phyloP scores from a whole-genome alignment of 1,140 invertebrate species.

The Drosophila lowei region DNA sequence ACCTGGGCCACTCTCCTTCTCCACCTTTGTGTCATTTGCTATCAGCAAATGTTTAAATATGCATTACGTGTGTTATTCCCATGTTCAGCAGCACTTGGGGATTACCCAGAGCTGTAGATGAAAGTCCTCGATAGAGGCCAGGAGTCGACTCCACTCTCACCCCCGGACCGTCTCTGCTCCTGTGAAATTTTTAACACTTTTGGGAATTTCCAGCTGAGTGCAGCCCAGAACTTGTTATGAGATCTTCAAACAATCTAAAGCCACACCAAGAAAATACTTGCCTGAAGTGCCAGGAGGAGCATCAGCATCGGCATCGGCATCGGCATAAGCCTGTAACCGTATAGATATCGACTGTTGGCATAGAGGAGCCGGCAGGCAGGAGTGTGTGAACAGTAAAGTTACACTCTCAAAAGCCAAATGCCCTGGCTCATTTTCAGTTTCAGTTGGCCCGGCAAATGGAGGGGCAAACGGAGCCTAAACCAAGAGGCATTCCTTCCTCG shows the following conservation, averaged over 20 bases:
- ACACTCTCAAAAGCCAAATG: too few relatives aligned
- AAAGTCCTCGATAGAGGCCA: constrained; percentile 33
- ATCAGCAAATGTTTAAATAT: constrained; percentile 82
- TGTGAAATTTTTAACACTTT: constrained; percentile 67
- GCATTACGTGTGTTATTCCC: constrained; percentile 80
- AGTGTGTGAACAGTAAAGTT: too few relatives aligned
- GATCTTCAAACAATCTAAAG: constrained; percentile 22
- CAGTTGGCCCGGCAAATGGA: too few relatives aligned
- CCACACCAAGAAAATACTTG: neutral
- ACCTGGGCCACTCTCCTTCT: neutral
- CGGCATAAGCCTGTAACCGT: too few relatives aligned
- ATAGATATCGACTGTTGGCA: too few relatives aligned
- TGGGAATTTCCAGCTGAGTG: constrained; percentile 44
- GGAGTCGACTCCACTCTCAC: constrained; percentile 1
- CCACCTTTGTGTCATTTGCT: constrained; percentile 80
- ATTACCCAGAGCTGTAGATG: constrained; percentile 60
- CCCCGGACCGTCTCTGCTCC: constrained; percentile 2
- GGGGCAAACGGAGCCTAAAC: neutral
- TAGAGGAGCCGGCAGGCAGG: too few relatives aligned
- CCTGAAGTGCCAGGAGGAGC: too few relatives aligned
- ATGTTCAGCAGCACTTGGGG: constrained; percentile 79
- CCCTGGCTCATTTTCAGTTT: too few relatives aligned
- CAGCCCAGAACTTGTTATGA: constrained; percentile 25
- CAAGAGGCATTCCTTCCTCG: neutral
- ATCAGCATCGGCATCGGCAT: too few relatives aligned